Evolutionary conservation across 2,113 vertebrate genomes (phyloP).

Genomic region (Heterotis niloticus): DNA sequence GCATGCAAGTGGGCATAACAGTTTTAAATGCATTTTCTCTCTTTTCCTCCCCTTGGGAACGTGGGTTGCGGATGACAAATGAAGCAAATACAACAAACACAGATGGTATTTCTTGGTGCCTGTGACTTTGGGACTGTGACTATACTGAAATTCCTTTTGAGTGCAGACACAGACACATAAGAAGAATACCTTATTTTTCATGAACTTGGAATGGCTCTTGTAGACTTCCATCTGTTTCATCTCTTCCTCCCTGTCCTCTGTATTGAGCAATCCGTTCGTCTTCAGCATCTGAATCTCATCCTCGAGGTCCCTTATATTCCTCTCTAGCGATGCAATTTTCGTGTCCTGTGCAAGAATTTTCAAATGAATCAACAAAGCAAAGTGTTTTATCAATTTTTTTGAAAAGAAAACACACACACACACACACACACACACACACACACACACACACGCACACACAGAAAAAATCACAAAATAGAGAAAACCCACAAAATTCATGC

Average conservation of each 20-base stretch:
- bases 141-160: background rate
- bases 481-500: constrained; percentile 14
- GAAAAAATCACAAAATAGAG: constrained; percentile 34
- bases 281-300: constrained; percentile 99
- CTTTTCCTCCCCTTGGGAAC: background rate
- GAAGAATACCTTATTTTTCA: constrained; percentile 90
- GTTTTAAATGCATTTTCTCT: background rate
- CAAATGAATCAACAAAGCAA: constrained; percentile 40
- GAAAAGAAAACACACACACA: no score
- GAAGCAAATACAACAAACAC: background rate
- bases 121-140: background rate
- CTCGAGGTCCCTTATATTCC: constrained; percentile 96
- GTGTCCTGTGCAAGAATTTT: constrained; percentile 79
- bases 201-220: constrained; percentile 99
- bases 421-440: no score
- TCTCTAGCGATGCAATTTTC: constrained; percentile 96
- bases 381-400: constrained; percentile 32
- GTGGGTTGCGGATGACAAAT: background rate
- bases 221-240: constrained; percentile 99
- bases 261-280: constrained; percentile 88
- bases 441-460: no score
- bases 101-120: background rate
- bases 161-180: background rate
- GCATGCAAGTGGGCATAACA: background rate
- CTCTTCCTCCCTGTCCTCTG: constrained; percentile 95